Base-by-base conservation (phyloP, 2,113 vertebrate species). In the Oreochromis aureus region DNA sequence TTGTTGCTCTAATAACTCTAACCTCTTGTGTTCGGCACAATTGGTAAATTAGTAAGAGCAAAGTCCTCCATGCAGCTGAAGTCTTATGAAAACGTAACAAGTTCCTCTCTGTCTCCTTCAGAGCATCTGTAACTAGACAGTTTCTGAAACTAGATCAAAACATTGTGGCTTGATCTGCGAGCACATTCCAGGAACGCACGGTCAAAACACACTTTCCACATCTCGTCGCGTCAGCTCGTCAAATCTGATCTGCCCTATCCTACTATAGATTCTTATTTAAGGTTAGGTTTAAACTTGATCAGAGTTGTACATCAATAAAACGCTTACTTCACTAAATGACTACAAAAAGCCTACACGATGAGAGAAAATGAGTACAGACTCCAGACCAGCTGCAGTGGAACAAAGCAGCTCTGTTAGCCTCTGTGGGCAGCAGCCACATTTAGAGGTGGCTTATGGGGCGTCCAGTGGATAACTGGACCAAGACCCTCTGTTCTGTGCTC, bases 181-280 rank as follows among this genome's bases (percentile, higher is more conserved):
- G 19, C n/a, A 46, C 8, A 0, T 18, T 73, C 2, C 15, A 46
- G 41, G 22, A 48, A 73, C 41, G 0, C 15, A 0, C 5, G 0
- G 22, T 10, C 22, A 46, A 46, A 73, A 73, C 41, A 46, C 22
- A 1, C 41, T 73, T 27, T 3, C 41, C 41, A 48, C 69, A 11
- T 27, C 41, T 46, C 5, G 15, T 46, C 9, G 9, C 0, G 8
- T 5, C 34, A 69, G 34, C 2, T 69, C 22, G 61, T 39, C 22
- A 27, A 27, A 10, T 32, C 4, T 51, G 71, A 48, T 30, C 69
- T 46, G 71, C 24, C 24, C 44, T 0, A 3, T 19, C 46, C 4
- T 11, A 19, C 71, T 19, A 30, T 27, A 30, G 15, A 46, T 46
- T 0, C 41, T 30, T 48, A 76, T 1, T 10, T 30, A 76, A 76